These are phyloP conservation scores for Aleiodes sp. DNA, from an alignment of 1,140 invertebrate genomes.

Conservation along the genomic window DNA sequence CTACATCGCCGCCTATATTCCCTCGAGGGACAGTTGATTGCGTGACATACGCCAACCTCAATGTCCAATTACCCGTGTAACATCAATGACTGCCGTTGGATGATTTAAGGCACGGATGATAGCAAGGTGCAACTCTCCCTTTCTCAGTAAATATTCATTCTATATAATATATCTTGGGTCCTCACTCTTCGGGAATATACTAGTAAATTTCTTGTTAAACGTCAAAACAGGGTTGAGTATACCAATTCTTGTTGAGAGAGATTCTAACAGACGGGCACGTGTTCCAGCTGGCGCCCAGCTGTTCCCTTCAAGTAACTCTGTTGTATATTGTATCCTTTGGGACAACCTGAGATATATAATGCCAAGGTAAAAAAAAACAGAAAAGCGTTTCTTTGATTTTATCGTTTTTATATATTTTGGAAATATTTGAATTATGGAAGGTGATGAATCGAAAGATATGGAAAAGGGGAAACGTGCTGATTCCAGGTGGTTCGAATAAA, in stretches of 20 bases:
- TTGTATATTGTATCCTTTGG: not conserved
- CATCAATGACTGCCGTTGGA: conserved; percentile 30
- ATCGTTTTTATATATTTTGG: not conserved
- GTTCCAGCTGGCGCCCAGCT: conserved; percentile 49
- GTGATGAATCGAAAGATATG: not conserved
- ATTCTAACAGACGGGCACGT: conserved; percentile 24
- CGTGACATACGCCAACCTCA: conserved; percentile 22
- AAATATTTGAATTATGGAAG: too few species aligned
- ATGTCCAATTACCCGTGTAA: conserved; percentile 36
- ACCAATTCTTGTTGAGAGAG: not conserved
- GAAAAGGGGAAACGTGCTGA: too few species aligned
- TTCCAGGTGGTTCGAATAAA: too few species aligned
- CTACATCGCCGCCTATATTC: not conserved
- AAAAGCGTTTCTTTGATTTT: not conserved
- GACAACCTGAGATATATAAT: not conserved
- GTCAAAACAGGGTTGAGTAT: not conserved
- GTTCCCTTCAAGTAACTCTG: conserved; percentile 31
- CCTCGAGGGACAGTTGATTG: not conserved
- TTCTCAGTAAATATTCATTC: not conserved
- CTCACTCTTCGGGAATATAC: not conserved
- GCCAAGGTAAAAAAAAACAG: not conserved
- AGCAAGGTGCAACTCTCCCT: conserved; percentile 33
- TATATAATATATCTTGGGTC: not conserved
- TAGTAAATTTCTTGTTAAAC: not conserved
- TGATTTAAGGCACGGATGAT: conserved; percentile 35